A percentile compares a stretch with the other conserved stretches of the same genome.
These are phyloP conservation scores for Noctuana brunneofusca DNA, from an alignment of 2,888 invertebrate species.

Conservation along the genomic window DNA sequence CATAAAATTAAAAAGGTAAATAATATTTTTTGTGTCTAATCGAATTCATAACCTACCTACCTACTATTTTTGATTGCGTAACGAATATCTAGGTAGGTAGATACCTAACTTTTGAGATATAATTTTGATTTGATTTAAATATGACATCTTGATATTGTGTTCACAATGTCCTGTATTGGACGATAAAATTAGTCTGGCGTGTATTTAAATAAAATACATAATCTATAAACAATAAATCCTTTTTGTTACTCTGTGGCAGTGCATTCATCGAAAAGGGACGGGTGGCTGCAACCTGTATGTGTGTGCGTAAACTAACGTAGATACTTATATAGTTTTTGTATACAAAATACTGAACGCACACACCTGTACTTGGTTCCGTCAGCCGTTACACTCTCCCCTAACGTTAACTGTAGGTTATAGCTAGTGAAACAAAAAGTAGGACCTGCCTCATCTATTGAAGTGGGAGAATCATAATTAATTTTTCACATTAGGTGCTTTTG, in stretches of 20 bases:
- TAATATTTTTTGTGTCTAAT: too few species aligned
- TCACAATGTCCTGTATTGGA: too few species aligned
- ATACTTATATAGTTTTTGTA: slow-evolving; percentile 41
- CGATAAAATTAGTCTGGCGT: too few species aligned
- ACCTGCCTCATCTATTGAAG: slow-evolving; percentile 30
- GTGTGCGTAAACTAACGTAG: slow-evolving; percentile 47
- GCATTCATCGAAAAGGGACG: slow-evolving; percentile 49
- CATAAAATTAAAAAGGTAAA: too few species aligned
- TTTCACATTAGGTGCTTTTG: not conserved
- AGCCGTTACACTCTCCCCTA: slow-evolving; percentile 47
- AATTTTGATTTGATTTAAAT: too few species aligned
- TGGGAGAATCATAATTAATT: slow-evolving; percentile 6
- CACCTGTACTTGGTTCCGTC: slow-evolving; percentile 46
- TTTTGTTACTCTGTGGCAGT: slow-evolving; percentile 42
- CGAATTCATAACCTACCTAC: too few species aligned
- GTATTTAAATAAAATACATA: too few species aligned
- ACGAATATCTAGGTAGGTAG: too few species aligned
- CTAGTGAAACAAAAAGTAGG: slow-evolving; percentile 40
- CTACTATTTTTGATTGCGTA: too few species aligned
- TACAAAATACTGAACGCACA: slow-evolving; percentile 40
- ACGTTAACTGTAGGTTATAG: slow-evolving; percentile 41
- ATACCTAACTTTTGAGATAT: too few species aligned
- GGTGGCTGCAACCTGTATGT: slow-evolving; percentile 47
- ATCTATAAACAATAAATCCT: not conserved
- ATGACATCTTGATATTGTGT: too few species aligned